Base-by-base conservation (phyloP, 2,797 vertebrate species). In the Hypotaenidia philippensis region DNA sequence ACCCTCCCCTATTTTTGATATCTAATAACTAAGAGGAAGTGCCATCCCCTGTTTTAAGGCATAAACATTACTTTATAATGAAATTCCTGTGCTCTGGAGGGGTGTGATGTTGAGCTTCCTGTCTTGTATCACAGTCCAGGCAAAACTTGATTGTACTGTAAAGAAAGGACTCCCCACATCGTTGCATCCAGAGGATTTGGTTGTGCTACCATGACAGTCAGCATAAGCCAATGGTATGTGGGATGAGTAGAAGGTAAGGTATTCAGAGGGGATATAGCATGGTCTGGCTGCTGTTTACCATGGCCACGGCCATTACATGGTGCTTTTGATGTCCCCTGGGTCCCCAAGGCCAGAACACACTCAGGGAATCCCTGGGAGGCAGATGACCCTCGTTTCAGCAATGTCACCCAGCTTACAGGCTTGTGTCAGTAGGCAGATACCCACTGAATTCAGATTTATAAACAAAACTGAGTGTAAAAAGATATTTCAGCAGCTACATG, bases 381-480 rank as follows among this genome's bases (percentile, higher is more conserved):
- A 83, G n/a, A 0, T 14, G 14, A 6, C 6, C 79, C 44, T 82
- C 15, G 9, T 70, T 87, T 87, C 40, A 53, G 32, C 36, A 45
- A 32, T 14, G 15, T 36, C 36, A 68, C 26, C 29, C 1, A 4
- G 17, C 27, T 88, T 61, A 31, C 29, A 78, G 57, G 29, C 47
- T 53, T 53, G 4, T 38, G 19, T 77, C 2, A 1, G 41, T 61
- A 34, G 45, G 45, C n/a, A 60, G 47, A 78, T 70, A 50, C 3
- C 22, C 53, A 49, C 49, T 49, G 63, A 88, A 92, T 84, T 89
- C 81, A 94, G 83, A 94, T 83, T 79, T 90, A 95, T 70, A 95
- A 95, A 96, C 92, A 96, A 89, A 92, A 64, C 64, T 1, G 2
- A 89, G 17, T 60, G 23, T 84, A 76, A 75, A 90, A 91, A 79